These are phyloP conservation scores for Mustela lutreola DNA, from an alignment of 2,113 vertebrate genomes.

Conservation along the genomic window DNA sequence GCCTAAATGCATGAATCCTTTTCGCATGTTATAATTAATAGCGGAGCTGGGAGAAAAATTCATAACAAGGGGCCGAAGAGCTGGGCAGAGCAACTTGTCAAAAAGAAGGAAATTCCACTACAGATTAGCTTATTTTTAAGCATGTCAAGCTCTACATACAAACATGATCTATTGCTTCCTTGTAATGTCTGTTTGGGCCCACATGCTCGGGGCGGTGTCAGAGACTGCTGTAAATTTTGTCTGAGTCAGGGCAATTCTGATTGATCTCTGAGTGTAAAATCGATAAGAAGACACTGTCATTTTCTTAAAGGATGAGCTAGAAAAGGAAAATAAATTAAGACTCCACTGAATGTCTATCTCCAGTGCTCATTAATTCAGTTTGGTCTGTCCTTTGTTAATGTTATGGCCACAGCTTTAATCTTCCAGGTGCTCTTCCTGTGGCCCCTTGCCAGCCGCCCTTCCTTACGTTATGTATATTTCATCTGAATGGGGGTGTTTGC, in stretches of 20 bases:
- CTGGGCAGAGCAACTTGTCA: conserved; percentile 92
- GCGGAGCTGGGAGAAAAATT: conserved; percentile 88
- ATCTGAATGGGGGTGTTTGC: conserved; percentile 87
- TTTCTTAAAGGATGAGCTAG: conserved; percentile 99
- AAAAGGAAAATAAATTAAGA: conserved; percentile 99
- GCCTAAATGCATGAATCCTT: conserved; percentile 90
- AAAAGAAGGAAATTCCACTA: conserved; percentile 93
- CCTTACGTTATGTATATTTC: conserved; percentile 94
- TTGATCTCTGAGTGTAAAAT: conserved; percentile 99
- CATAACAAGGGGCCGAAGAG: conserved; percentile 88
- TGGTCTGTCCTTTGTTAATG: conserved; percentile 94
- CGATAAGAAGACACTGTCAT: conserved; percentile 99
- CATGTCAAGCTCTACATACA: conserved; percentile 92
- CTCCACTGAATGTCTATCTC: conserved; percentile 95
- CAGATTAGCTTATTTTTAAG: conserved; percentile 99
- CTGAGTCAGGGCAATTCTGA: conserved; percentile 99
- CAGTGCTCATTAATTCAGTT: conserved; percentile 96
- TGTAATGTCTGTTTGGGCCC: conserved; percentile 90
- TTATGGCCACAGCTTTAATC: conserved; percentile 94
- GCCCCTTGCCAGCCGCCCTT: conserved; percentile 89
- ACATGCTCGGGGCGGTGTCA: conserved; percentile 90
- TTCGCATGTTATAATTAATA: conserved; percentile 92
- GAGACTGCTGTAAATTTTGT: conserved; percentile 96
- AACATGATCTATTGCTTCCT: conserved; percentile 93
- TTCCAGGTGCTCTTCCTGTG: conserved; percentile 92